phyloP scores from a whole-genome alignment of 2,113 vertebrate genomes.

The Callocephalon fimbriatum region DNA sequence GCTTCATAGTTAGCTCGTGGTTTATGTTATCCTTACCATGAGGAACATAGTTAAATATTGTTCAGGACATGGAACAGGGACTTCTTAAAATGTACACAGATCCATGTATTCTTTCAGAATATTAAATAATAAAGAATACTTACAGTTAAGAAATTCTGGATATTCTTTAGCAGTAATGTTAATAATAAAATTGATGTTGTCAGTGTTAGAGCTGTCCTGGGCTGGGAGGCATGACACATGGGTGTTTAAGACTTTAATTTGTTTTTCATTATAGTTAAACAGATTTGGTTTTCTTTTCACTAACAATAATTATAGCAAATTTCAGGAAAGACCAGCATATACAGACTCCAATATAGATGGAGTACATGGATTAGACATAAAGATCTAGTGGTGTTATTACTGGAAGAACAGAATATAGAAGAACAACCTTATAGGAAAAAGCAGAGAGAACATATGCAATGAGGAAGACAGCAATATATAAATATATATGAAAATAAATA shows the following conservation, averaged over 20 bases:
- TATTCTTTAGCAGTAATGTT: not conserved
- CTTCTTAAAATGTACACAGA: not conserved
- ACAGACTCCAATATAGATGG: not conserved
- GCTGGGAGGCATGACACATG: fast-evolving
- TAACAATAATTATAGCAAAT: not conserved
- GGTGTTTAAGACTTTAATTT: not conserved
- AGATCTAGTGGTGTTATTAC: not conserved
- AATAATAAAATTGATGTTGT: not conserved
- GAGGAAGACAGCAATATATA: not conserved
- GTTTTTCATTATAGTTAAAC: not conserved
- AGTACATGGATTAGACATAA: not conserved
- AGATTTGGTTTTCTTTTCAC: not conserved
- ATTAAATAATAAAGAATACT: not conserved
- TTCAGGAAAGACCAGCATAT: not conserved
- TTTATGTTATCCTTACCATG: not conserved
- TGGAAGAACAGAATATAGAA: not conserved
- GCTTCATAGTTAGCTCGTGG: not conserved
- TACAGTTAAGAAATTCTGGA: not conserved
- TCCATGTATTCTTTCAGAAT: not conserved
- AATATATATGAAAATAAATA: not conserved
- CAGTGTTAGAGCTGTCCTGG: not conserved
- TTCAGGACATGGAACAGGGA: not conserved
- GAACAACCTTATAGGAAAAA: not conserved
- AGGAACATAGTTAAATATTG: not conserved
- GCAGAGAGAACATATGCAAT: not conserved